Evolutionary conservation across 2,797 vertebrate genomes (phyloP).

Genomic region (Denticeps clupeoides): DNA sequence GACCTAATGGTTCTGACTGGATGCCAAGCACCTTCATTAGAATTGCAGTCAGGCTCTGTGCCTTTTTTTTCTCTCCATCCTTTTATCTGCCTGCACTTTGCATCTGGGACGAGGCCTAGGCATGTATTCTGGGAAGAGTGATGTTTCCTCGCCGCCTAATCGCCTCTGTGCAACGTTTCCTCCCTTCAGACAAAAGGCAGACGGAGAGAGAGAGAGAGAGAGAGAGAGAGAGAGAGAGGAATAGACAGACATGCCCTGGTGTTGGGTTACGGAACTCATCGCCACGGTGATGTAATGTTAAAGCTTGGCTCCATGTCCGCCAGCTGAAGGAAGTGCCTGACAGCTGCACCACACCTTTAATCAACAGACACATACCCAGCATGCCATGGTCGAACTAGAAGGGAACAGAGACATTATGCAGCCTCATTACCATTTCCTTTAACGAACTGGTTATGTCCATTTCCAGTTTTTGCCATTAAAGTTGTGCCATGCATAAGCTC

Average conservation of each 20-base stretch:
- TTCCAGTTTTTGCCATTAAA: no score
- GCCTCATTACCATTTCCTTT: no score
- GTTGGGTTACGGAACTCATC: conserved; percentile 52
- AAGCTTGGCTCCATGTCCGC: conserved; percentile 43
- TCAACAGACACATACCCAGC: conserved; percentile 17
- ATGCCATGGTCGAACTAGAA: no score
- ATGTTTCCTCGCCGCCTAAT: conserved; percentile 44
- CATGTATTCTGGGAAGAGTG: conserved; percentile 39
- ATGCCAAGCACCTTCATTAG: conserved; percentile 44
- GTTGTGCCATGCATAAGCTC: no score
- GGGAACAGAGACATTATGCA: no score
- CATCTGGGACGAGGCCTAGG: conserved; percentile 29
- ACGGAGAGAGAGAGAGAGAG: neutral
- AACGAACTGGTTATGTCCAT: no score
- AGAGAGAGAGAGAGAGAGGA: neutral
- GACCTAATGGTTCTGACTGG: conserved; percentile 47
- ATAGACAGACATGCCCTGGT: conserved; percentile 12
- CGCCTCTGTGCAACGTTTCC: conserved; percentile 42
- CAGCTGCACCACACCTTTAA: neutral
- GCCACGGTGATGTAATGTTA: conserved; percentile 51
- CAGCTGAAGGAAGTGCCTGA: conserved; percentile 12
- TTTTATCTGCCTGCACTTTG: conserved; percentile 31
- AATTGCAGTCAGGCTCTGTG: conserved; percentile 44
- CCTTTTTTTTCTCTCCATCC: neutral
- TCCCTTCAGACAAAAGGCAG: conserved; percentile 24